Evolutionary conservation across 1,140 invertebrate genomes (phyloP), one percentile per base, ranked within the genome.

Genomic region (Drosophila kurseongensis): DNA sequence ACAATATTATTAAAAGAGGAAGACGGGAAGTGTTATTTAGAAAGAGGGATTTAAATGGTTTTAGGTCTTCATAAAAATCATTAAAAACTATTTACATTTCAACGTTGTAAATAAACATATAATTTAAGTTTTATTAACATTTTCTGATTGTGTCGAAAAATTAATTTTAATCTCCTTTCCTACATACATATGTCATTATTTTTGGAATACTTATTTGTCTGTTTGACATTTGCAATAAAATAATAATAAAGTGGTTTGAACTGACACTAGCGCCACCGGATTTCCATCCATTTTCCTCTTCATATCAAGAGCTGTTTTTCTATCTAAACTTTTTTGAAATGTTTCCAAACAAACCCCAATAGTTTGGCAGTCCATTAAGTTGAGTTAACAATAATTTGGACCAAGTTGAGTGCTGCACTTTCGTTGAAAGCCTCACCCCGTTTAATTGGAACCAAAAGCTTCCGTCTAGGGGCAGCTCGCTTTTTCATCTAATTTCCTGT

Each of bases 401-500:
- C 10, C 18, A 16, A 35, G n/a, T n/a, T 40, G 8, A 32, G 16
- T 14, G 50, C 50, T 13, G 66, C 66, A 56, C 47, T 69, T 68
- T 69, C 67, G 67, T 8, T 71, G 27, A 48, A 75, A 58, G 71
- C 73, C 47, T 29, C 71, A 18, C 60, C 72, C 67, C 14, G 18
- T 27, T 54, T 54, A 54, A 38, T 63, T 36, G 38, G 12, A 57
- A 38, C n/a, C 51, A 54, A 62, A 54, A 42, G 68, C 68, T 54
- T 73, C 57, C 71, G 71, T 29, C 55, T 42, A 32, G 61, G 18
- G 29, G 23, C 55, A 65, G 60, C 48, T 40, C 47, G 42, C 38
- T 18, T 54, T 59, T 61, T 23, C 47, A 81, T 63, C 76, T 71
- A 38, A 75, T 71, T 72, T 75, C 54, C 57, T 57, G 58, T 63